Conservation (phyloP, 2,888 invertebrate genomes). For the Hyposoter didymator region DNA sequence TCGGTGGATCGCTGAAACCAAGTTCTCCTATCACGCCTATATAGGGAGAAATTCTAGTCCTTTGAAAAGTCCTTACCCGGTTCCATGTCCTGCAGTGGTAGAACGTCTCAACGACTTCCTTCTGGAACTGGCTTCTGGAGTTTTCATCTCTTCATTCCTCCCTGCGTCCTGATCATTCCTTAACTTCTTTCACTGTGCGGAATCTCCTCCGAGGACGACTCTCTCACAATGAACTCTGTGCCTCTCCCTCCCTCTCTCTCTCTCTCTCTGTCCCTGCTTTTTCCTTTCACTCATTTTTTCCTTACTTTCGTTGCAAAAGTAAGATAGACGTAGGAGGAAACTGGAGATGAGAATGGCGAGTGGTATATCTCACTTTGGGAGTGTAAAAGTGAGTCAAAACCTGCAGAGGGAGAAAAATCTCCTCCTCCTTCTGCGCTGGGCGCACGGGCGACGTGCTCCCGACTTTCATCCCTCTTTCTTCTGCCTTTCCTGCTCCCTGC, state of each 20-base stretch:
- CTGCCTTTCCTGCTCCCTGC: slow-evolving; percentile 8
- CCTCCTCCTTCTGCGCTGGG: not conserved
- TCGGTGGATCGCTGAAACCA: slow-evolving; percentile 38
- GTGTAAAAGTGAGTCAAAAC: slow-evolving; percentile 43
- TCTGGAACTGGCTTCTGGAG: slow-evolving; percentile 34
- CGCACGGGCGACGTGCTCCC: slow-evolving; percentile 46
- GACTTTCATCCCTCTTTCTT: slow-evolving; percentile 34
- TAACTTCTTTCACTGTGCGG: slow-evolving; percentile 25
- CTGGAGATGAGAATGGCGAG: slow-evolving; percentile 23
- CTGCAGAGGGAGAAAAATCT: slow-evolving; percentile 20
- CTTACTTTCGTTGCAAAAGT: not conserved
- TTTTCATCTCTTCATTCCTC: slow-evolving; percentile 32
- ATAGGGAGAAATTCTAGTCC: not conserved
- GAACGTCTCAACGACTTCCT: slow-evolving; percentile 40
- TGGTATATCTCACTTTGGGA: slow-evolving; percentile 14
- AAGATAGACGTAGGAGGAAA: slow-evolving; percentile 9
- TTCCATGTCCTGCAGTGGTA: slow-evolving; percentile 10
- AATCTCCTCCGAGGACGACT: slow-evolving; percentile 29
- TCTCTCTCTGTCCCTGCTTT: not conserved
- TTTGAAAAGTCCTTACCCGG: not conserved
- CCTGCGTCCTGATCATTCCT: slow-evolving; percentile 39
- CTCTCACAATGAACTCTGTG: slow-evolving; percentile 43
- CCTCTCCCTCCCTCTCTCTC: not conserved
- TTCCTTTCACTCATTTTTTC: slow-evolving; percentile 8
- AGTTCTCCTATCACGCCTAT: slow-evolving; percentile 43